phyloP scores from a whole-genome alignment of 2,888 invertebrate genomes.

The Hemithea aestivaria region DNA sequence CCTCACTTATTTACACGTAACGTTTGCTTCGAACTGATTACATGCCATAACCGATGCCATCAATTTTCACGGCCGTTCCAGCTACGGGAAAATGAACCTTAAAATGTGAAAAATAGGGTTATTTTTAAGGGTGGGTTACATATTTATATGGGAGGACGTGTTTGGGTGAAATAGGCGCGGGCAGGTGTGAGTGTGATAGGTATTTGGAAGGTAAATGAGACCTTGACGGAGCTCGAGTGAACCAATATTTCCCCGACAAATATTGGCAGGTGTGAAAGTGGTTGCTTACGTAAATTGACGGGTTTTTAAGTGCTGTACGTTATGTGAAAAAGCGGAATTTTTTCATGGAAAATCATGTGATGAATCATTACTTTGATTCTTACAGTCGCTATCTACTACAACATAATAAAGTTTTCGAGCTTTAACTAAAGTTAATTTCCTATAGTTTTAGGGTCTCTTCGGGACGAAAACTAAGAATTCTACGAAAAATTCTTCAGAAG shows the following conservation, averaged over 20 bases:
- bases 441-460: too few species aligned
- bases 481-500: too few species aligned
- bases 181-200: constrained; percentile 36
- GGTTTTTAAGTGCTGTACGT: too few species aligned
- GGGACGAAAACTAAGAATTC: too few species aligned
- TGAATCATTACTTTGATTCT: too few species aligned
- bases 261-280: constrained; percentile 2
- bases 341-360: too few species aligned
- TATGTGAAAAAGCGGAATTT: too few species aligned
- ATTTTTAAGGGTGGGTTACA: constrained; percentile 24
- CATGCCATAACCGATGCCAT: constrained; percentile 32
- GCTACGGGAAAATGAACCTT: constrained; percentile 14
- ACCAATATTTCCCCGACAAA: constrained; percentile 9
- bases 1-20: constrained; percentile 24
- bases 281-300: too few species aligned
- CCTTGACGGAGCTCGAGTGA: constrained; percentile 14
- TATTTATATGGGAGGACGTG: constrained; percentile 53
- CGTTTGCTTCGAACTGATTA: constrained; percentile 33
- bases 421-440: too few species aligned
- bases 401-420: too few species aligned
- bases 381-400: too few species aligned
- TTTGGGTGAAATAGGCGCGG: constrained; percentile 43
- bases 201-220: constrained; percentile 34
- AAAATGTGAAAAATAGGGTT: rapidly evolving
- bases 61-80: constrained; percentile 29